These are phyloP conservation scores for Gobio gobio DNA, from an alignment of 2,113 vertebrate genomes.

Conservation along the genomic window DNA sequence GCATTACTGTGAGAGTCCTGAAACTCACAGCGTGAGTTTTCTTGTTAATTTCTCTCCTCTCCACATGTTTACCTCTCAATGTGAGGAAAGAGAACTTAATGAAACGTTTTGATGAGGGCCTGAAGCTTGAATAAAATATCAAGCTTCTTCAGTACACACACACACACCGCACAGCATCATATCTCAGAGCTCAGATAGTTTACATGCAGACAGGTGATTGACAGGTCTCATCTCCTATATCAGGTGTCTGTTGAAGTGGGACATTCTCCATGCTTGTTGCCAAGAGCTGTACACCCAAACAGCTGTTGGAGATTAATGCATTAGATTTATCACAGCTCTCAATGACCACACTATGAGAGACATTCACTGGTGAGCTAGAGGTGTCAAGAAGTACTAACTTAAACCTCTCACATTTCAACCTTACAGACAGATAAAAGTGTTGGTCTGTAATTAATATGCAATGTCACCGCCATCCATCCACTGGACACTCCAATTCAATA, in stretches of 20 bases:
- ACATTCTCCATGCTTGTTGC: conserved; percentile 20
- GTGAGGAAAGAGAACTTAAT: conserved; percentile 23
- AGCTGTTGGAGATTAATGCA: conserved; percentile 40
- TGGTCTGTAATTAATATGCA: conserved; percentile 4
- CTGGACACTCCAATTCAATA: neutral
- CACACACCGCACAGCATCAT: neutral
- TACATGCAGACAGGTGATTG: conserved; percentile 23
- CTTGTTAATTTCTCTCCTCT: conserved; percentile 18
- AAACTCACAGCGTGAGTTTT: conserved; percentile 9
- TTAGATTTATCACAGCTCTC: conserved; percentile 30
- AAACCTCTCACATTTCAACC: neutral
- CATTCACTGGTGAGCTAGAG: neutral
- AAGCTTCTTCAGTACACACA: neutral
- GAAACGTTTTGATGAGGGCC: conserved; percentile 13
- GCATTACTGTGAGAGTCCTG: neutral
- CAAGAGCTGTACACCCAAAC: conserved; percentile 43
- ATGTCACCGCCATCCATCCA: neutral
- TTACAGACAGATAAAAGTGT: neutral
- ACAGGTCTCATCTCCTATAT: conserved; percentile 43
- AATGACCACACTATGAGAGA: conserved; percentile 16
- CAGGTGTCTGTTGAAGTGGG: conserved; percentile 21
- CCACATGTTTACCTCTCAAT: conserved; percentile 16
- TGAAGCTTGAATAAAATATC: conserved; percentile 28
- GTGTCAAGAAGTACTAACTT: conserved; percentile 1
- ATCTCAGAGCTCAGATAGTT: conserved; percentile 14